phyloP scores from a whole-genome alignment of 2,888 invertebrate genomes.

The Zaprionus lineosus region DNA sequence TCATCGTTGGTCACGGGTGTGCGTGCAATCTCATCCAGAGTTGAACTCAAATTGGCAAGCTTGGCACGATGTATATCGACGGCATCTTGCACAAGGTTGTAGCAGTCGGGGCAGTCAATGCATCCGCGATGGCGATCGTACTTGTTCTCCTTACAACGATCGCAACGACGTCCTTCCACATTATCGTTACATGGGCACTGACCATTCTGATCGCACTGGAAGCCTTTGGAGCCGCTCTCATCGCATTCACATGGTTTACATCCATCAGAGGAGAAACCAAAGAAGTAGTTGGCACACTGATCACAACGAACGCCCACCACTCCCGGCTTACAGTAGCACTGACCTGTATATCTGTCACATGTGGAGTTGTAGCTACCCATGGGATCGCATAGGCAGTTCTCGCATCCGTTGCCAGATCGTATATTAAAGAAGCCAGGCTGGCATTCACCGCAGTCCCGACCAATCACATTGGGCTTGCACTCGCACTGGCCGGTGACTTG shows the following conservation, averaged over 20 bases:
- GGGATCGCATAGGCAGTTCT: constrained; percentile 93
- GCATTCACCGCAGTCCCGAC: constrained; percentile 92
- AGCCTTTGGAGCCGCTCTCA: constrained; percentile 91
- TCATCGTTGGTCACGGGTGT: constrained; percentile 96
- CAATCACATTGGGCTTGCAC: constrained; percentile 91
- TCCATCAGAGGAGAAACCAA: constrained; percentile 91
- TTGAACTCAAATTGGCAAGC: constrained; percentile 87
- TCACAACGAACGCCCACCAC: constrained; percentile 90
- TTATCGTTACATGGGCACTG: constrained; percentile 94
- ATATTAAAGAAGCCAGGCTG: constrained; percentile 93
- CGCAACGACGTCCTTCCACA: constrained; percentile 96
- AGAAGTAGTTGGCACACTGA: constrained; percentile 90
- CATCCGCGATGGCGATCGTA: constrained; percentile 94
- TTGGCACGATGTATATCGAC: constrained; percentile 90
- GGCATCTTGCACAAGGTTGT: constrained; percentile 95
- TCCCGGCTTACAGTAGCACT: constrained; percentile 94
- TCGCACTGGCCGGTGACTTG: constrained; percentile 90
- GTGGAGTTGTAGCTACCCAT: constrained; percentile 93
- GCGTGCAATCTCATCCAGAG: constrained; percentile 91
- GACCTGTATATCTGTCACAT: constrained; percentile 91
- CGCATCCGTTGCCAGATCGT: constrained; percentile 92
- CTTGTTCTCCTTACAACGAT: constrained; percentile 98
- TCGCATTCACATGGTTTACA: constrained; percentile 95
- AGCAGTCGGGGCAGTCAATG: constrained; percentile 96
- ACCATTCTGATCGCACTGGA: constrained; percentile 93